phyloP scores from a whole-genome alignment of 1,140 invertebrate species.

The Drosophila micromelanica region DNA sequence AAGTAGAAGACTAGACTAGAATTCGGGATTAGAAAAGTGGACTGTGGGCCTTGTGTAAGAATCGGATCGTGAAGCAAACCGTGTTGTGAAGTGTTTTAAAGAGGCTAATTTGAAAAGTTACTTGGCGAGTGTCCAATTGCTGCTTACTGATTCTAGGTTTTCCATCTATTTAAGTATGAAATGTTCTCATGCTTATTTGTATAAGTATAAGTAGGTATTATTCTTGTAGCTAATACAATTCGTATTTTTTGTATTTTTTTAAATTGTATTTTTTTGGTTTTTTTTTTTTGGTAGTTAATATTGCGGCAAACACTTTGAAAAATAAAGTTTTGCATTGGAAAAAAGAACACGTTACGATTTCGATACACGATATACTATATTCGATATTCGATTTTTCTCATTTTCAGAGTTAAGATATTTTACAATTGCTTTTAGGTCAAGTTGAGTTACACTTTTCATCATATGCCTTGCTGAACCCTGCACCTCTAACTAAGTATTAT shows the following conservation, averaged over 20 bases:
- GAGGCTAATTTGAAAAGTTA: constrained; percentile 18
- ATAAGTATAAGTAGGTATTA: constrained; percentile 28
- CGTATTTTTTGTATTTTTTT: constrained; percentile 16
- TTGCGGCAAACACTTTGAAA: constrained; percentile 77
- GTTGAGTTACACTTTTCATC: constrained; percentile 37
- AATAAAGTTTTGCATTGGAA: constrained; percentile 72
- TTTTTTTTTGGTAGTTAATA: constrained; percentile 26
- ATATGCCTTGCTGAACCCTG: constrained; percentile 19
- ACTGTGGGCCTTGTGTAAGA: constrained; percentile 11
- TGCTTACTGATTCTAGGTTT: constrained; percentile 59
- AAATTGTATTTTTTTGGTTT: constrained; percentile 14
- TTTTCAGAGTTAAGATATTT: constrained; percentile 62
- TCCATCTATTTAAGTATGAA: constrained; percentile 44
- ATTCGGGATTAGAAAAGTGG: neutral
- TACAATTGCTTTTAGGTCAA: constrained; percentile 78
- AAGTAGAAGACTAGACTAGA: constrained; percentile 6
- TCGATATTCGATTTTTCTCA: constrained; percentile 28
- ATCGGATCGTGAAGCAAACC: neutral
- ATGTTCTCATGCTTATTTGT: constrained; percentile 42
- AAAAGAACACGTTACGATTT: constrained; percentile 33
- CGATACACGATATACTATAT: constrained; percentile 12
- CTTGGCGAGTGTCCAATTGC: constrained; percentile 23
- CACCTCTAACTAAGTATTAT: constrained; percentile 16
- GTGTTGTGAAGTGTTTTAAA: constrained; percentile 16
- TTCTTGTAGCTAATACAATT: constrained; percentile 62